Conservation (phyloP, 1,140 invertebrate genomes). For the Proales similis region DNA sequence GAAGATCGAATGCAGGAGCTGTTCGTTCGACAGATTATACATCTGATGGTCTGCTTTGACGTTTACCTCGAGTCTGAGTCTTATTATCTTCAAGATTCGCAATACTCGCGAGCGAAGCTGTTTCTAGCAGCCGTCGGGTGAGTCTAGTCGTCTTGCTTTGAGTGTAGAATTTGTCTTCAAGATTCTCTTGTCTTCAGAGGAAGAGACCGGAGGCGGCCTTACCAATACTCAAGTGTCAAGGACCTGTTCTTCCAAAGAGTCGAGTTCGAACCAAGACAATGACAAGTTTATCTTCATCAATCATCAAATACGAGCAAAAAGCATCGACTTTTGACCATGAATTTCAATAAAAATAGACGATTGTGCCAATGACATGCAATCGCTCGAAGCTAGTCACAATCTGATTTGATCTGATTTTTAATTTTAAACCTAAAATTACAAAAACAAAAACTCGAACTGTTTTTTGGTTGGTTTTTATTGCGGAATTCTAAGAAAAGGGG, state of each 20-base stretch:
- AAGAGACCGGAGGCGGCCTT: slow-evolving; percentile 23
- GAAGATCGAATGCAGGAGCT: slow-evolving; percentile 53
- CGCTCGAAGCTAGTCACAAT: too few relatives aligned
- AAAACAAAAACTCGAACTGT: too few relatives aligned
- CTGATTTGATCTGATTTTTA: too few relatives aligned
- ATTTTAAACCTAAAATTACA: too few relatives aligned
- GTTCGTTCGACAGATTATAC: slow-evolving; percentile 68
- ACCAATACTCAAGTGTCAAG: slow-evolving; percentile 15
- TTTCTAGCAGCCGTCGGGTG: slow-evolving; percentile 64
- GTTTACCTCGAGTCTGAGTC: slow-evolving; percentile 70
- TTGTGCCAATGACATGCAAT: too few relatives aligned
- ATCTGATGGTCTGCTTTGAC: slow-evolving; percentile 73
- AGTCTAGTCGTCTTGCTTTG: too few relatives aligned
- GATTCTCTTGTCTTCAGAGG: background rate
- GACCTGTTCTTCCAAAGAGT: slow-evolving; percentile 31
- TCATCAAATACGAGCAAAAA: too few relatives aligned
- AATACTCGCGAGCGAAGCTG: slow-evolving; percentile 70
- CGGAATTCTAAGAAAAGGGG: too few relatives aligned
- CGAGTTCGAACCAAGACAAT: background rate
- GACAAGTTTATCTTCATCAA: too few relatives aligned
- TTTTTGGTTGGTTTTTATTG: too few relatives aligned
- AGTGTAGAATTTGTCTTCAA: background rate
- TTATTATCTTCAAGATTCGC: slow-evolving; percentile 48
- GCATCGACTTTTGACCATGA: too few relatives aligned
- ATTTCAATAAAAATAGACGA: too few relatives aligned